These are phyloP conservation scores for Amia ocellicauda DNA, from an alignment of 2,113 vertebrate species.

Conservation along the genomic window DNA sequence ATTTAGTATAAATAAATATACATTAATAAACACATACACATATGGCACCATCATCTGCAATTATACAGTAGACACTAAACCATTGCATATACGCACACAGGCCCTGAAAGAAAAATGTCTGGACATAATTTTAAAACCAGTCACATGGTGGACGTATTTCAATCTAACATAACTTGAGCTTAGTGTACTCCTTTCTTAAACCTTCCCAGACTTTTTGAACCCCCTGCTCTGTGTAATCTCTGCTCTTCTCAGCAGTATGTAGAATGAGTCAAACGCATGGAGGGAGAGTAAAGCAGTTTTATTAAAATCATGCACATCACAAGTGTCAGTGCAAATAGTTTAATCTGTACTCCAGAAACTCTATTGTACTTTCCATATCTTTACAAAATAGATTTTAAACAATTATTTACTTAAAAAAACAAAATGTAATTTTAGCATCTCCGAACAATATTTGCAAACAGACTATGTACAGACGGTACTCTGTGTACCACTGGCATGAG, in stretches of 20 bases:
- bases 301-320: slow-evolving; percentile 92
- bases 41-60: too few relatives aligned
- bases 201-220: too few relatives aligned
- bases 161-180: too few relatives aligned
- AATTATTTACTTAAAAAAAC: slow-evolving; percentile 84
- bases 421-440: slow-evolving; percentile 82
- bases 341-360: slow-evolving; percentile 86
- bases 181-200: neutral
- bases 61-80: too few relatives aligned
- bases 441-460: slow-evolving; percentile 83
- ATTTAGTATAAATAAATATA: too few relatives aligned
- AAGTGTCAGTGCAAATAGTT: slow-evolving; percentile 89
- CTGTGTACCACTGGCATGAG: slow-evolving; percentile 74
- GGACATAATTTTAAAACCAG: too few relatives aligned
- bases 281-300: slow-evolving; percentile 84
- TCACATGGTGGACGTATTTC: neutral
- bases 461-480: slow-evolving; percentile 82
- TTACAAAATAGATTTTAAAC: slow-evolving; percentile 94
- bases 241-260: neutral
- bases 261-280: slow-evolving; percentile 47
- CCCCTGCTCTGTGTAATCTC: neutral
- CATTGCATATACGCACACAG: too few relatives aligned
- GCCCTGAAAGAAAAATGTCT: too few relatives aligned
- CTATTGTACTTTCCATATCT: slow-evolving; percentile 79
- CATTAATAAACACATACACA: too few relatives aligned